Conservation (phyloP, 1,140 invertebrate species). For the Battus philenor region DNA sequence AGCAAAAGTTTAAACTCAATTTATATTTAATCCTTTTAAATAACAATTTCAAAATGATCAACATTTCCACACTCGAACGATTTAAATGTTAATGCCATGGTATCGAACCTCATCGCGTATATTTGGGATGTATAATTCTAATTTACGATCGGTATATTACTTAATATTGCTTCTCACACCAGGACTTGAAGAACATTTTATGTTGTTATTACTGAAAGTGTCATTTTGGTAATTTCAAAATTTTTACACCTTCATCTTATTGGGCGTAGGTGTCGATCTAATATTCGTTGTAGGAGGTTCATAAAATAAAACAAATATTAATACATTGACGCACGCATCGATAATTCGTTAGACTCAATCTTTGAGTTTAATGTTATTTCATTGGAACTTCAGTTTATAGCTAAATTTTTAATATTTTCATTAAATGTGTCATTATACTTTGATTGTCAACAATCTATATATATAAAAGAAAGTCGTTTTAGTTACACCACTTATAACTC, state of each 20-base stretch:
- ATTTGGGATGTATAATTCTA: constrained; percentile 43
- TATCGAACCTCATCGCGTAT: constrained; percentile 43
- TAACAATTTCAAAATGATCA: constrained; percentile 23
- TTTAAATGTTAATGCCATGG: constrained; percentile 49
- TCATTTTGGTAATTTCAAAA: constrained; percentile 2
- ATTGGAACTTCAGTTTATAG: neutral
- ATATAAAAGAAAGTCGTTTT: no score
- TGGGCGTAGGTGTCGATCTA: constrained; percentile 1
- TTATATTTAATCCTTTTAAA: constrained; percentile 14
- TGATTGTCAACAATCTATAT: neutral
- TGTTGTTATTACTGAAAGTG: constrained; percentile 15
- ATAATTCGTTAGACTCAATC: neutral
- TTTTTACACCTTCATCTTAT: constrained; percentile 14
- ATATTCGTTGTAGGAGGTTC: neutral
- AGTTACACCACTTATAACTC: no score
- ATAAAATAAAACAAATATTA: constrained; percentile 9
- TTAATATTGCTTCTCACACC: constrained; percentile 29
- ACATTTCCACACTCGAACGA: constrained; percentile 34
- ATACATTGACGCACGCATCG: neutral
- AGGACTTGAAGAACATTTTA: constrained; percentile 25
- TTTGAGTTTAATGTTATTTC: no score
- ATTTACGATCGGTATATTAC: constrained; percentile 47
- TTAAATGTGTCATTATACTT: neutral
- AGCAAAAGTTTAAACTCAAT: neutral
- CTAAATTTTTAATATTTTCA: neutral